Evolutionary conservation across 2,888 invertebrate genomes (phyloP).

Genomic region (Yponomeuta evonymella): DNA sequence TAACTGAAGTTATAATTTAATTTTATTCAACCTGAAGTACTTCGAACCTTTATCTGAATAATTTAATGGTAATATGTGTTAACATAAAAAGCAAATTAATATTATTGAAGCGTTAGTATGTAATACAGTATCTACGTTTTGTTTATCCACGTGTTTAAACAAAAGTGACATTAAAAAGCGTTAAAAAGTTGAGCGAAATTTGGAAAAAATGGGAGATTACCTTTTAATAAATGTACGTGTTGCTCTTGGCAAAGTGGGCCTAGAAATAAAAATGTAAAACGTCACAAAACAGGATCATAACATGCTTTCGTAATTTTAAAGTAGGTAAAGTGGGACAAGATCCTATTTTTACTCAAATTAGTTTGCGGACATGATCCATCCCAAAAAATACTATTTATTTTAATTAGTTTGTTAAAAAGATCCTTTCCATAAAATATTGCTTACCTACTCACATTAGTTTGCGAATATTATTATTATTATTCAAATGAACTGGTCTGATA

Average conservation of each 20-base stretch:
- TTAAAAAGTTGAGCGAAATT: constrained; percentile 27
- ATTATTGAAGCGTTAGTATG: background rate
- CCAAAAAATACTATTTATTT: too few species aligned
- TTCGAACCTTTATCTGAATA: constrained; percentile 15
- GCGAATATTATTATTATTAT: too few species aligned
- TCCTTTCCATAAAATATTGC: too few species aligned
- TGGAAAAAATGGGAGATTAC: constrained; percentile 55
- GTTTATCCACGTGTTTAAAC: background rate
- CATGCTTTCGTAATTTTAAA: too few species aligned
- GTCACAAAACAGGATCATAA: constrained; percentile 41
- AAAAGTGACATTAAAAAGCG: constrained; percentile 8
- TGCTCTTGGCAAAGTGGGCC: constrained; percentile 85
- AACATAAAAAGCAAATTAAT: constrained; percentile 20
- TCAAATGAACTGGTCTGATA: too few species aligned
- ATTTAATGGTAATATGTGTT: constrained; percentile 25
- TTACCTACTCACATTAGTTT: too few species aligned
- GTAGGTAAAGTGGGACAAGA: too few species aligned
- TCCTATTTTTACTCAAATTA: too few species aligned
- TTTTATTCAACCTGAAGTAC: too few species aligned
- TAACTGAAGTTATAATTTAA: too few species aligned
- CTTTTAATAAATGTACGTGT: constrained; percentile 90
- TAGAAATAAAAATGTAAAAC: constrained; percentile 79
- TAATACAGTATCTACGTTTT: background rate
- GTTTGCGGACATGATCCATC: too few species aligned
- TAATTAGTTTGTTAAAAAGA: too few species aligned